Evolutionary conservation across 2,888 invertebrate species (phyloP), one percentile per base, ranked within the genome.

Genomic region (Cataglyphis rosenhaueri): DNA sequence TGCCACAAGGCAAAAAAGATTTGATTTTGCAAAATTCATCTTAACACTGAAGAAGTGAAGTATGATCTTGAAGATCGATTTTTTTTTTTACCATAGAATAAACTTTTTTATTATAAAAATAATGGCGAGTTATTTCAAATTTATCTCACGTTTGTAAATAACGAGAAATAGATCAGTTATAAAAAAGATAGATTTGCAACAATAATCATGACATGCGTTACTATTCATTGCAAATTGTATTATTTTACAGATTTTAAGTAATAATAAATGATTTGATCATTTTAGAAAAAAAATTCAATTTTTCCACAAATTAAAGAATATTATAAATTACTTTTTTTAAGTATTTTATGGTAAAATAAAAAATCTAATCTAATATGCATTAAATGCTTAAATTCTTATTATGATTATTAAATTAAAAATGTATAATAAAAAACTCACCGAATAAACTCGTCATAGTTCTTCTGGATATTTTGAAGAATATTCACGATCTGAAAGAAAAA

Each of bases 1-100:
- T n/a, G 68, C 76, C 68, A 55, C 15, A 3, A 25, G 76, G 68
- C 48, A 66, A 76, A 76, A 41, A 55, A 76, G 55, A 41, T 76
- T 52, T 38, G 52, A 65, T 66, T 66, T 66, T 25, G 55, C 35
- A 66, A 66, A 66, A 68, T 66, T 75, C 75, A n/a, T 25, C 25
- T 64, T 75, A 57, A 73, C 15, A 48, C 15, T 25, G 15, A 15
- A 41, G 35, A 76, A 68, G n/a, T 25, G n/a, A 76, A 5, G 15
- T 32, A 15, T 15, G 8, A n/a, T 65, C 35, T 55, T 75, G 25
- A n/a, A 38, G 0, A 15, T 1, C 21, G 12, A 66, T 21, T 12
- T 76, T 68, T 55, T 55, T 52, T 48, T 38, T 55, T 68, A 66
- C 8, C 15, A 3, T n/a, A 52, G 32, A 32, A 9, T 18, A 12